Base-by-base conservation (phyloP, 2,888 invertebrate genomes). In the Ectemnius cavifrons region DNA sequence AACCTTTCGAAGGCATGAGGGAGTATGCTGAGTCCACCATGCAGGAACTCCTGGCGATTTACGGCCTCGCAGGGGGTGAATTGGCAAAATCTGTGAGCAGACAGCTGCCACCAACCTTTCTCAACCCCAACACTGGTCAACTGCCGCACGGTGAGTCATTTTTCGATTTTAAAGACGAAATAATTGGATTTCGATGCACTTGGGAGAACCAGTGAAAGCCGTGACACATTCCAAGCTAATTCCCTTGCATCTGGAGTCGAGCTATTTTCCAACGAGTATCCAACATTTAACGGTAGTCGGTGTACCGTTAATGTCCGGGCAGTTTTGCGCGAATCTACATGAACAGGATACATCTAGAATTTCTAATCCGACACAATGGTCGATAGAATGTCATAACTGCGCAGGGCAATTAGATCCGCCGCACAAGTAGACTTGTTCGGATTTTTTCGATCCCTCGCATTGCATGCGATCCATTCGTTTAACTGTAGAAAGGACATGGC, bases 21-120 rank as follows among this genome's bases (percentile, higher is more conserved):
- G 92, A 92, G 84, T 93, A 92, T 89, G 92, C 92, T 11, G 92
- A 93, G 80, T 92, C 91, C 74, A 92, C 92, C 69, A 92, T 93
- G 92, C 92, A 92, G 82, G 93, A 93, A 85, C 88, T 93, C 47
- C 88, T 93, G 69, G 92, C 92, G 70, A 92, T 92, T 82, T 93
- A 92, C 81, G 93, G 92, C 1, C 87, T 92, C 71, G 88, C 89
- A 37, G 91, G 91, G 61, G 91, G 91, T 59, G 92, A 92, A 75
- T 85, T 91, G 75, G 88, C 90, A 8, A 92, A 91, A 80, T 86
- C 86, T 77, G 88, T 92, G 71, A 89, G 91, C 71, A 88, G 91
- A 77, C 91, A 90, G 77, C 83, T 90, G 76, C 91, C 92, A 47
- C 87, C 91, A 58, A 91, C 90, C 88, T 91, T 91, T 70, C 83